These are phyloP conservation scores for Heterohyrax brucei DNA, from an alignment of 2,797 vertebrate species.

Conservation along the genomic window DNA sequence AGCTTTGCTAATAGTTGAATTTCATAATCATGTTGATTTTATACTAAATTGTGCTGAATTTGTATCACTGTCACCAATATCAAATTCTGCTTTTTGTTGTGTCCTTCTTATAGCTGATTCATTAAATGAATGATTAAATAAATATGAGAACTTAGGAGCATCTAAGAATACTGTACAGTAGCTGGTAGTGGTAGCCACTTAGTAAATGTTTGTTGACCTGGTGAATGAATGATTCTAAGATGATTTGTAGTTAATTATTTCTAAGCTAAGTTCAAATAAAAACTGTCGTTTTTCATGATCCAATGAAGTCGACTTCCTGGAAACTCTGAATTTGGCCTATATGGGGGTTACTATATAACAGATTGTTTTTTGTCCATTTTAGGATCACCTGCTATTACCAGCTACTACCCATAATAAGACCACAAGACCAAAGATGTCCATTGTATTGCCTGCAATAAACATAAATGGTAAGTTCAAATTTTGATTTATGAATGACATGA, in stretches of 20 bases:
- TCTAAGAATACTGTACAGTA: neutral
- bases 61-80: neutral
- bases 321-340: constrained; percentile 25
- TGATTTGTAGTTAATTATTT: neutral
- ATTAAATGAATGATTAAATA: neutral
- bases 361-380: constrained; percentile 87
- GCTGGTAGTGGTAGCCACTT: neutral
- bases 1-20: constrained; percentile 25
- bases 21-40: neutral
- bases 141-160: neutral
- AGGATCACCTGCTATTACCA: constrained; percentile 98
- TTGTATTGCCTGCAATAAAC: constrained; percentile 97
- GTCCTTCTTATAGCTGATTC: neutral
- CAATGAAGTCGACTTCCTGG: neutral
- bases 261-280: constrained; percentile 36
- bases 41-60: constrained; percentile 10
- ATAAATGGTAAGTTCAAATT: constrained; percentile 94
- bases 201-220: neutral
- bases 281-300: neutral
- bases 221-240: neutral
- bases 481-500: neutral
- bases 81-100: neutral
- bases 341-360: constrained; percentile 67
- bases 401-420: constrained; percentile 98
- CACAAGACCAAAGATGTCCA: constrained; percentile 97